Percentiles rank a stretch among this genome's conserved stretches.
phyloP scores from a whole-genome alignment of 2,113 vertebrate species.

The Nyctibius bracteatus region DNA sequence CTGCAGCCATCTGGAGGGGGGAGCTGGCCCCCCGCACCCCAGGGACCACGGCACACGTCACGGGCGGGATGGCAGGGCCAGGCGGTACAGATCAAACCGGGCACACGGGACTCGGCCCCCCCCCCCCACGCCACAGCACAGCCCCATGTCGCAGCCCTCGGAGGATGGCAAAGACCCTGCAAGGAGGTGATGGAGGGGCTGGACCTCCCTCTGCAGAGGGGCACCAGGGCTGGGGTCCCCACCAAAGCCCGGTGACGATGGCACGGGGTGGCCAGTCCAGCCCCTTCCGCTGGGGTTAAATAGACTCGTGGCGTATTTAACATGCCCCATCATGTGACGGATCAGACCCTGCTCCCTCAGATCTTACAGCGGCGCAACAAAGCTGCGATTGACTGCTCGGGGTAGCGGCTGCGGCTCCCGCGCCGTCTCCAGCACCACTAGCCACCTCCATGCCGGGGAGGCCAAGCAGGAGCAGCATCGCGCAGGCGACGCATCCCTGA shows the following conservation, averaged over 20 bases:
- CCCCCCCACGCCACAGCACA: neutral
- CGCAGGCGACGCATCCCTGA: neutral
- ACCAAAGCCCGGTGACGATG: neutral
- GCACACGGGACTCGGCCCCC: neutral
- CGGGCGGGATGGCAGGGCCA: neutral
- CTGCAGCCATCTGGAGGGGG: neutral
- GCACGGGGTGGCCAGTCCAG: neutral
- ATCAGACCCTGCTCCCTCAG: neutral
- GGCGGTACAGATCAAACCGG: accelerated
- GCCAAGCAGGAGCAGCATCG: neutral
- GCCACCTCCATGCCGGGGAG: neutral
- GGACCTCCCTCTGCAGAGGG: neutral
- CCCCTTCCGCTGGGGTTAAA: neutral
- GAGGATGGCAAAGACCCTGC: neutral
- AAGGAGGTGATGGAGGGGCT: neutral
- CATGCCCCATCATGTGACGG: conserved; percentile 26
- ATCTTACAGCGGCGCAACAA: conserved; percentile 20
- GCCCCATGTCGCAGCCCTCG: neutral
- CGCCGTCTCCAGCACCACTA: neutral
- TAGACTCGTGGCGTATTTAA: neutral
- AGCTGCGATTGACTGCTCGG: conserved; percentile 29
- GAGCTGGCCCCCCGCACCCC: neutral
- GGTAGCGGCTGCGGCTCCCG: neutral
- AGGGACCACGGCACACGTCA: neutral
- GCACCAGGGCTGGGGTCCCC: neutral